Base-by-base conservation (phyloP, 1,140 invertebrate species). In the Archegozetes longisetosus region DNA sequence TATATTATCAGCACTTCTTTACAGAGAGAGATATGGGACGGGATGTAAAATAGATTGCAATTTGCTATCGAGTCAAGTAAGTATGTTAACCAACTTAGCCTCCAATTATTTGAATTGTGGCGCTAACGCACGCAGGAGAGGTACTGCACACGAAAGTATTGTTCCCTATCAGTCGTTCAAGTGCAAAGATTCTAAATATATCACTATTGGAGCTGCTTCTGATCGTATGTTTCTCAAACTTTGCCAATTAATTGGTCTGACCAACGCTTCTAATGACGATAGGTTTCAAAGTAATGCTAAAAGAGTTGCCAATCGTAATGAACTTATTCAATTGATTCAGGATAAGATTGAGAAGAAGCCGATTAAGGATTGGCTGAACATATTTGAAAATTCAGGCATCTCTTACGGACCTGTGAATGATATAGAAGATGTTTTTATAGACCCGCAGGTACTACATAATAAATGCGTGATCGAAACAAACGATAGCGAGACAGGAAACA, bases 41-140 rank as follows among this genome's bases (percentile, higher is more conserved):
- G 93, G 93, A 3, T 89, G 95, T 67, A 88, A 87, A 75, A 89
- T 98, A 61, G 87, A 95, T 64, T 92, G 88, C 66, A 83, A 95
- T 75, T 76, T 98, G n/a, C 73, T 97, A 0, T 87, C 88, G 2
- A 94, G 91, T 1, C 90, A 94, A 78, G 75, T 75, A 56, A 54
- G 46, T 32, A 81, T 81, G 65, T 76, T 98, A 66, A 86, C 89
- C 17, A 95, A 96, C 71, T 77, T 95, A 53, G 91, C 79, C 0
- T 85, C 83, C 1, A 94, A 90, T 75, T 96, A 88, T 71, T 72
- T 98, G 20, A 98, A 96, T 74, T 82, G 80, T 61, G 82, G 82
- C 3, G 57, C 68, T 47, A 85, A 91, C 68, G 83, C 82, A 0
- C 73, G 75, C 49, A 75, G 85, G 55, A 84, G 84, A 78, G 92